A percentile compares a stretch with the other conserved stretches of the same genome.
Evolutionary conservation across 2,113 vertebrate species (phyloP).

Genomic region (Etia nguti): DNA sequence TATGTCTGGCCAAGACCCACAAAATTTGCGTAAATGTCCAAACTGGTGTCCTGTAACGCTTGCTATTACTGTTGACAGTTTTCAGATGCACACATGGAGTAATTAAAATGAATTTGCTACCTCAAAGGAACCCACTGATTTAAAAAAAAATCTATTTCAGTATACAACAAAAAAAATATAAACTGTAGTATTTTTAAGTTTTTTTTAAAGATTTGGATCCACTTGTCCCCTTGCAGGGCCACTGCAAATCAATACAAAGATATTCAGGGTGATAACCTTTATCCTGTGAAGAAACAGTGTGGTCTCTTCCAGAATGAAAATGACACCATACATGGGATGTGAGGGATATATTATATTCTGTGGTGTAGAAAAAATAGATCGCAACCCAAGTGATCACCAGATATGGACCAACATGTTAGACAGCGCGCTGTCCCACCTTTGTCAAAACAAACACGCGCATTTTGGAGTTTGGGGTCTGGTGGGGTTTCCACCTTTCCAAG

Average conservation of each 20-base stretch:
- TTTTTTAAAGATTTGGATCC: not conserved
- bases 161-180: not conserved
- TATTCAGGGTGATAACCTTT: not conserved
- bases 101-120: not conserved
- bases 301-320: not conserved
- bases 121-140: not conserved
- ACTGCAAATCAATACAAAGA: not conserved
- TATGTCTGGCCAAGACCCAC: no score
- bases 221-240: not conserved
- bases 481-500: not conserved
- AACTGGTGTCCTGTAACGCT: not conserved
- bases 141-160: accelerated
- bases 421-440: not conserved
- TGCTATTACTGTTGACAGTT: not conserved
- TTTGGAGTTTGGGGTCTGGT: not conserved
- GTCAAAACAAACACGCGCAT: not conserved
- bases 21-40: not conserved
- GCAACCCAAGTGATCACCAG: not conserved
- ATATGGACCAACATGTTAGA: not conserved
- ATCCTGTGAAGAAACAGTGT: not conserved
- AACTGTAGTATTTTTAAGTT: not conserved
- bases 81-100: not conserved
- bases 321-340: not conserved
- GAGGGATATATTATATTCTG: not conserved
- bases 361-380: not conserved